These are phyloP conservation scores for Tiaroga cobitis DNA, from an alignment of 2,797 vertebrate species.

Conservation along the genomic window DNA sequence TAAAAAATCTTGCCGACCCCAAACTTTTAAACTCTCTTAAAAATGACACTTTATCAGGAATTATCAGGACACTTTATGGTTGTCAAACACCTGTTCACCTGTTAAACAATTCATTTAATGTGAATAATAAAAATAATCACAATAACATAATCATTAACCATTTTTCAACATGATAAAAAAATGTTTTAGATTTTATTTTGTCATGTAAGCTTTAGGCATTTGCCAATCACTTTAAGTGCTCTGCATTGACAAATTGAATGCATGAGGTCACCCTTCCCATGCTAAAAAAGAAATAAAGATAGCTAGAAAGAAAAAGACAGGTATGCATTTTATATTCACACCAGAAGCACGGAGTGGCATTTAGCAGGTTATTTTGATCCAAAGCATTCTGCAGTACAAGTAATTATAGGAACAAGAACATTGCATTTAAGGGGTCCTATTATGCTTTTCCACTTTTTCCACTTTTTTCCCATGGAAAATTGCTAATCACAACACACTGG, in stretches of 20 bases:
- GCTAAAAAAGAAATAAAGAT: background rate
- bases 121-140: background rate
- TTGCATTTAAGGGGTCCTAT: background rate
- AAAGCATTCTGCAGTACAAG: slow-evolving; percentile 1
- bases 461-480: too few relatives aligned
- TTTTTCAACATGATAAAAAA: background rate
- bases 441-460: too few relatives aligned
- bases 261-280: background rate
- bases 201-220: background rate
- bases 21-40: background rate
- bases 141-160: background rate
- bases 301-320: background rate
- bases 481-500: too few relatives aligned
- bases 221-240: background rate
- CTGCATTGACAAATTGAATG: slow-evolving; percentile 9
- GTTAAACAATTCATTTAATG: background rate
- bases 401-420: background rate
- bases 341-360: background rate
- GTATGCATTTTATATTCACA: background rate
- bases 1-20: background rate
- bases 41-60: background rate
- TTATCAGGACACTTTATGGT: background rate
- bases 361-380: background rate
- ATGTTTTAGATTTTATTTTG: background rate
- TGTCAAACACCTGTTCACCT: background rate